Percentiles rank a stretch among this genome's conserved stretches.
These are phyloP conservation scores for Mus spretus DNA, from an alignment of 2,797 vertebrate genomes.

Conservation along the genomic window DNA sequence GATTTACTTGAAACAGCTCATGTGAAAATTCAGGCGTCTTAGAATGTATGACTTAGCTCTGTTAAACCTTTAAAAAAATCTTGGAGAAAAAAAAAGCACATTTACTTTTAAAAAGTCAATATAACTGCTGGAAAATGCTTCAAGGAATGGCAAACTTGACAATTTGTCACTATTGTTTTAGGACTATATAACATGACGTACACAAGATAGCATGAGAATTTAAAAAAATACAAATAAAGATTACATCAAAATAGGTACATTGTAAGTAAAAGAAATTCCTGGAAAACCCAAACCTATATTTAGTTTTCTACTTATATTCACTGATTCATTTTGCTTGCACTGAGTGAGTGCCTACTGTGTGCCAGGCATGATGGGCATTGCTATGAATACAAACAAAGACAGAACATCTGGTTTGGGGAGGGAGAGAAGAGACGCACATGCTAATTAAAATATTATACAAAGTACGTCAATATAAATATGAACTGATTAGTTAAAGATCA, in stretches of 20 bases:
- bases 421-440: neutral
- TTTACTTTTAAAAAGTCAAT: conserved; percentile 50
- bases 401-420: neutral
- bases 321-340: conserved; percentile 17
- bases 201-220: neutral
- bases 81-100: conserved; percentile 12
- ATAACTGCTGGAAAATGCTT: conserved; percentile 42
- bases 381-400: conserved; percentile 19
- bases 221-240: conserved; percentile 58
- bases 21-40: conserved; percentile 44
- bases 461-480: conserved; percentile 9
- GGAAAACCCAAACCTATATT: conserved; percentile 35
- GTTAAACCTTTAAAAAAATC: conserved; percentile 28
- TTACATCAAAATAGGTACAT: conserved; percentile 46
- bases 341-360: conserved; percentile 8
- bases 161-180: conserved; percentile 30
- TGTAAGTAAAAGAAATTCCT: conserved; percentile 57
- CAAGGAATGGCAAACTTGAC: conserved; percentile 47
- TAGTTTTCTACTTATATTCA: conserved; percentile 22
- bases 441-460: conserved; percentile 28
- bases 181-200: neutral
- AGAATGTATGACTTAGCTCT: conserved; percentile 1
- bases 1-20: conserved; percentile 62
- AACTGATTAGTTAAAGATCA: conserved; percentile 31
- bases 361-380: neutral